phyloP scores from a whole-genome alignment of 2,797 vertebrate species.

The Allobates femoralis region DNA sequence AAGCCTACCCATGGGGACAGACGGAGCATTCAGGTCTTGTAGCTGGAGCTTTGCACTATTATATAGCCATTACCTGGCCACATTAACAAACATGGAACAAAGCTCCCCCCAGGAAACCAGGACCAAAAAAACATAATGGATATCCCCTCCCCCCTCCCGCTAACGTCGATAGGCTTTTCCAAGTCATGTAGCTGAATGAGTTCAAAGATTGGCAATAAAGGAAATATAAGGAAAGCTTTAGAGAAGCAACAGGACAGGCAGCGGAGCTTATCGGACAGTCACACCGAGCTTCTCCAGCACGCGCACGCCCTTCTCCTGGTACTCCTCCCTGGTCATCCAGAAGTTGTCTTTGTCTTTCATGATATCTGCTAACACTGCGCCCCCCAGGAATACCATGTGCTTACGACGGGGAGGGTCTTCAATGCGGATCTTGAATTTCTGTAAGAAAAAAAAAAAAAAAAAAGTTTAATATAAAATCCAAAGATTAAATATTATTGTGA shows the following conservation, averaged over 20 bases:
- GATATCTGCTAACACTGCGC: constrained; percentile 96
- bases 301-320: constrained; percentile 95
- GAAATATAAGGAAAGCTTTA: constrained; percentile 70
- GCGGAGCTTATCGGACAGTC: constrained; percentile 92
- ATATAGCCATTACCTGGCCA: constrained; percentile 76
- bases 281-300: constrained; percentile 98
- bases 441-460: constrained; percentile 19
- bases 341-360: constrained; percentile 99
- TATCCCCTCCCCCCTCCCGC: constrained; percentile 69
- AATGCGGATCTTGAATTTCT: constrained; percentile 85
- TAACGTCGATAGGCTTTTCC: constrained; percentile 75
- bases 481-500: no score
- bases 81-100: constrained; percentile 76
- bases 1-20: constrained; percentile 72
- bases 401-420: constrained; percentile 86
- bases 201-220: constrained; percentile 80
- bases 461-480: neutral
- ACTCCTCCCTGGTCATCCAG: constrained; percentile 97
- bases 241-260: constrained; percentile 67
- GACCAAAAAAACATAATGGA: constrained; percentile 59
- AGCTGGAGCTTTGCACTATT: constrained; percentile 71
- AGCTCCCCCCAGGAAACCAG: constrained; percentile 72
- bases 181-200: constrained; percentile 74
- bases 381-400: constrained; percentile 99
- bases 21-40: constrained; percentile 72